phyloP scores from a whole-genome alignment of 1,140 invertebrate species.

The Pseudomyrmex sp. region DNA sequence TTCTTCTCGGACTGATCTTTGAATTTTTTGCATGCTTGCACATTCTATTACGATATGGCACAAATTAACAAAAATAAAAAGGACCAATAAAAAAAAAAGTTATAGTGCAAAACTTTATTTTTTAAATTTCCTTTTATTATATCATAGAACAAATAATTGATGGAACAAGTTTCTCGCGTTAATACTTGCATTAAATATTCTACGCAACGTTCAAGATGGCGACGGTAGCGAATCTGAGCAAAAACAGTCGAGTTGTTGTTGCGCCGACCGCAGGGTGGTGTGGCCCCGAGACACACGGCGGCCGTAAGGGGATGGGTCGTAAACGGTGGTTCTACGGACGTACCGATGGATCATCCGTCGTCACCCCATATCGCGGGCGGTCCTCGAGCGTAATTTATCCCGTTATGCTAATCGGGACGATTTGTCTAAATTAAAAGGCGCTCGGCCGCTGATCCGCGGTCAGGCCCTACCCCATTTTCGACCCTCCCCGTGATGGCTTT shows the following conservation, averaged over 20 bases:
- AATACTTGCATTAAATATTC: neutral
- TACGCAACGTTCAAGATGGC: neutral
- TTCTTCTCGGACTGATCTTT: no score
- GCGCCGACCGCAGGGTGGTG: conserved; percentile 1
- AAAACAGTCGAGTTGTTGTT: conserved; percentile 19
- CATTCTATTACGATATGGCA: no score
- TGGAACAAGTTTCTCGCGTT: conserved; percentile 19
- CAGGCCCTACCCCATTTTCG: conserved; percentile 53
- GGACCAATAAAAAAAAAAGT: no score
- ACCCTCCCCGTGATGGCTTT: conserved; percentile 22
- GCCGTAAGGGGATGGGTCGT: conserved; percentile 40
- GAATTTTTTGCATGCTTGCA: no score
- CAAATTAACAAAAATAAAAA: no score
- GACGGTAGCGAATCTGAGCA: neutral
- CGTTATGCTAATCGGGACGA: conserved; percentile 86
- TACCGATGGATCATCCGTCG: conserved; percentile 70
- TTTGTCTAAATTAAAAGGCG: conserved; percentile 87
- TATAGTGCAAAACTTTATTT: no score
- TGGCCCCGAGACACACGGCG: conserved; percentile 14
- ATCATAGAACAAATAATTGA: no score
- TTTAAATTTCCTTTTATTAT: no score
- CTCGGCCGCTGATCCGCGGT: conserved; percentile 79
- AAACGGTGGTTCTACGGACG: conserved; percentile 39
- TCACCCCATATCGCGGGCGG: conserved; percentile 67
- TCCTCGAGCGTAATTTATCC: conserved; percentile 84